Conservation (phyloP, 2,888 invertebrate species). For the Apodemia mormo region DNA sequence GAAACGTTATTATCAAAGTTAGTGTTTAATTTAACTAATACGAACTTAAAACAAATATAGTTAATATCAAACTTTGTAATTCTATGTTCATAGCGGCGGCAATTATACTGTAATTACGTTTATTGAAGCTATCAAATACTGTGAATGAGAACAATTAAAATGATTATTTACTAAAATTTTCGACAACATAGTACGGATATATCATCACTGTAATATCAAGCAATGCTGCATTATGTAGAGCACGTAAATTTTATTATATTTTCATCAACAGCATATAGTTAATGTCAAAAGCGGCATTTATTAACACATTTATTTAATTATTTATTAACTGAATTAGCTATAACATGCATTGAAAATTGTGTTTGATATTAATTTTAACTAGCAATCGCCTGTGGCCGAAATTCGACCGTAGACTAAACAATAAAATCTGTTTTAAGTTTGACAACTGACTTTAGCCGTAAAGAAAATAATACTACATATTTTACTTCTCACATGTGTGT, state of each 20-base stretch:
- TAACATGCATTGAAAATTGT: constrained; percentile 11
- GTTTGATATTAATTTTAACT: background rate
- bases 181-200: constrained; percentile 33
- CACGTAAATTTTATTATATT: constrained; percentile 13
- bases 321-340: background rate
- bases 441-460: too few relatives aligned
- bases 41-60: constrained; percentile 42
- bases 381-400: too few relatives aligned
- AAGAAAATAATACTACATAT: too few relatives aligned
- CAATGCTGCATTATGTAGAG: background rate
- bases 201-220: constrained; percentile 40
- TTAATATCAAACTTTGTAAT: constrained; percentile 49
- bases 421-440: background rate
- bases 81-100: constrained; percentile 51
- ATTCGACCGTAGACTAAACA: too few relatives aligned
- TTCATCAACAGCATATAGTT: background rate
- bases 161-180: constrained; percentile 56
- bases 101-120: constrained; percentile 51
- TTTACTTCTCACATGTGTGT: too few relatives aligned
- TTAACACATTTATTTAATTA: background rate
- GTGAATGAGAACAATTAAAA: constrained; percentile 58
- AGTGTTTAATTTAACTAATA: constrained; percentile 42
- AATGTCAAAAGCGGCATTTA: constrained; percentile 13
- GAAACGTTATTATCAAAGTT: constrained; percentile 38
- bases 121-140: constrained; percentile 50